Percentiles rank a stretch among this genome's conserved stretches.
Evolutionary conservation across 2,888 invertebrate genomes (phyloP).

Genomic region (Ormyrus pomaceus): DNA sequence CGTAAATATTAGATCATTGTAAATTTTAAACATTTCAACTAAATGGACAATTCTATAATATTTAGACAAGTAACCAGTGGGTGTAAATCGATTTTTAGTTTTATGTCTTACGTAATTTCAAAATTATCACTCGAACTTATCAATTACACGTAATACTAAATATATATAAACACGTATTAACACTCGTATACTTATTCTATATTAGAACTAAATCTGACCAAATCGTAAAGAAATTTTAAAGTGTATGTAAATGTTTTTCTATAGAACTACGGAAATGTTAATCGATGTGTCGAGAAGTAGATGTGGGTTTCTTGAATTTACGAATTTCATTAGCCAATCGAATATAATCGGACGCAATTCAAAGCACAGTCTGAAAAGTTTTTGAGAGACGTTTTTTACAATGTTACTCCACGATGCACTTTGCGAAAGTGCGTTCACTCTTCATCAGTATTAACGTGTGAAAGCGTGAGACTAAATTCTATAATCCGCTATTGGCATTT

Average conservation of each 20-base stretch:
- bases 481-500: slow-evolving; percentile 39
- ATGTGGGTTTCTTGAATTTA: slow-evolving; percentile 36
- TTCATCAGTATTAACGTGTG: slow-evolving; percentile 48
- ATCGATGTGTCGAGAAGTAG: not conserved
- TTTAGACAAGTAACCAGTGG: too few relatives aligned
- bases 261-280: not conserved
- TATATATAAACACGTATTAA: too few relatives aligned
- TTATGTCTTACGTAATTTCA: too few relatives aligned
- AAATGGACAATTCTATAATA: too few relatives aligned
- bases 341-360: not conserved
- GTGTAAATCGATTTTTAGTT: too few relatives aligned
- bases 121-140: too few relatives aligned
- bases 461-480: slow-evolving; percentile 31
- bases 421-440: slow-evolving; percentile 24
- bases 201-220: not conserved
- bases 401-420: slow-evolving; percentile 37
- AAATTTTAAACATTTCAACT: too few relatives aligned
- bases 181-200: not conserved
- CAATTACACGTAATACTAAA: too few relatives aligned
- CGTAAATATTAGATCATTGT: too few relatives aligned
- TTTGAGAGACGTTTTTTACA: slow-evolving; percentile 47
- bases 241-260: slow-evolving; percentile 3
- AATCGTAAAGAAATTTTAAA: not conserved
- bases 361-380: slow-evolving; percentile 25
- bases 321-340: slow-evolving; percentile 20